Base-by-base conservation (phyloP, 2,113 vertebrate species). In the Empidonax alnorum region DNA sequence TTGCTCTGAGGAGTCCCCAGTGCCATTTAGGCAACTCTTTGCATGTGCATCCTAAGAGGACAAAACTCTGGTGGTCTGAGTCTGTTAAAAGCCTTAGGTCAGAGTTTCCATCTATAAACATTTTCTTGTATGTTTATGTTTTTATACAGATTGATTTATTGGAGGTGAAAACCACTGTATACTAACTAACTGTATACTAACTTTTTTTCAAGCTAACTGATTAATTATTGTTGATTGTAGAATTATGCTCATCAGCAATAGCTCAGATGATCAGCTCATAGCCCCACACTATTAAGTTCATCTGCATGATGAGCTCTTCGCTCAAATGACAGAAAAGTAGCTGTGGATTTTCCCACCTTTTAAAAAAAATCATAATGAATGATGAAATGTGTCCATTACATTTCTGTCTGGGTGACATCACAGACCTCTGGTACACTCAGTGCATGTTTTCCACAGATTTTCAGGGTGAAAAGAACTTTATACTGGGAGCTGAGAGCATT, bases 21-120 rank as follows among this genome's bases (percentile, higher is more conserved):
- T 56, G 68, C 86, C 61, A 41, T 1, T 25, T 22, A 73, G 78
- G 27, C 50, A 77, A 7, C 16, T 0, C 1, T 44, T 56, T 42
- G 31, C 50, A 3, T 0, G 3, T 9, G 68, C 62, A 9, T 52
- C 25, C 7, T 10, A 7, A 49, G 56, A 58, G 61, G 80, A 82
- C 72, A 59, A 55, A 97, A 82, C 92, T 72, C 88, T 0, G 93
- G 96, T 96, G 96, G 96, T 96, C 96, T 58, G 53, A 87, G 74
- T 47, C 83, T 97, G 90, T 53, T 90, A 68, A 84, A 84, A 96
- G 76, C 79, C 80, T 94, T 94, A 46, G 90, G 93, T 95, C 94
- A 95, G 61, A 93, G 53, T 93, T 96, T 96, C 88, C 93, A 87
- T 95, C 90, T 96, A 76, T 96, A 96, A 97, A 97, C 93, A 93